Evolutionary conservation across 2,797 vertebrate genomes (phyloP).

Genomic region (Pseudomugil tenellus): DNA sequence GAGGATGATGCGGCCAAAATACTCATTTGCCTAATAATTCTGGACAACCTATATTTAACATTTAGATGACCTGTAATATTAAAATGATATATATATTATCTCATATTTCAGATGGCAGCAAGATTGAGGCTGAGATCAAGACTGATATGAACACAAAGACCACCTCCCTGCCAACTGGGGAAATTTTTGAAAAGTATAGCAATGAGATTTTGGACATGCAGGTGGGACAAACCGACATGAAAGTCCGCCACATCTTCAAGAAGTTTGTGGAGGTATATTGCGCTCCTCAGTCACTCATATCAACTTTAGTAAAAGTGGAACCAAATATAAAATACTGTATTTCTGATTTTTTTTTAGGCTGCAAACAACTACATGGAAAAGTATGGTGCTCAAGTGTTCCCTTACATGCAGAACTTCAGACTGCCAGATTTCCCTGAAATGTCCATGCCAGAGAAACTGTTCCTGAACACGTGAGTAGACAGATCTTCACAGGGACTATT

Average conservation of each 20-base stretch:
- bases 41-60: too few species aligned
- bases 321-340: constrained; percentile 8
- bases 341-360: constrained; percentile 76
- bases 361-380: constrained; percentile 86
- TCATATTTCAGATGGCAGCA: constrained; percentile 83
- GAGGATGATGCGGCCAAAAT: too few species aligned
- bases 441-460: constrained; percentile 88
- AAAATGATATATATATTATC: too few species aligned
- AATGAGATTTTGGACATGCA: constrained; percentile 82
- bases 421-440: constrained; percentile 84
- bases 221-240: constrained; percentile 87
- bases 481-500: constrained; percentile 1
- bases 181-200: constrained; percentile 69
- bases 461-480: constrained; percentile 87
- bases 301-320: neutral
- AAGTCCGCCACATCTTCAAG: constrained; percentile 84
- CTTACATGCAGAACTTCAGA: constrained; percentile 84
- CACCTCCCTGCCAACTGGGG: constrained; percentile 59
- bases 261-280: constrained; percentile 84
- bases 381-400: constrained; percentile 75
- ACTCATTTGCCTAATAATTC: too few species aligned
- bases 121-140: constrained; percentile 85
- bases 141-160: constrained; percentile 82
- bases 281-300: neutral
- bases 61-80: neutral